Percentiles rank a stretch among this genome's conserved stretches.
Conservation (phyloP, 2,797 vertebrate species). For the Halcyon leucocephala region DNA sequence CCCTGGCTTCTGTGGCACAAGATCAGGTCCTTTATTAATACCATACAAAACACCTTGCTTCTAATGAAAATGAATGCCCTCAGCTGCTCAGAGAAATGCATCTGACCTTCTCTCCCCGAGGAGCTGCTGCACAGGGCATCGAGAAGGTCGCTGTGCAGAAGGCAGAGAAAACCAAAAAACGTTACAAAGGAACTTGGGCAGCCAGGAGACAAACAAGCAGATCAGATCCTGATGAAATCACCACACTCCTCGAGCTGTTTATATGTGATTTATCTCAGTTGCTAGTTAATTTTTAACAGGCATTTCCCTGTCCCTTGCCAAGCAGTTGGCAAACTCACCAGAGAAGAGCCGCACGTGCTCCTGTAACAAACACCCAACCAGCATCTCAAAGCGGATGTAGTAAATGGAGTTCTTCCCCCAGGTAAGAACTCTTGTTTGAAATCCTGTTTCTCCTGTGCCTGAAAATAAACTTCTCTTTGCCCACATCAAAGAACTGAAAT, state of each 20-base stretch:
- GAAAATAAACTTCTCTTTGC: not conserved
- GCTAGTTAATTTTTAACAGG: not conserved
- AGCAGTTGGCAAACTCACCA: not conserved
- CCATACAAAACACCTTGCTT: not conserved
- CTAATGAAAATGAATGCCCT: not conserved
- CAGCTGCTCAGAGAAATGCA: not conserved
- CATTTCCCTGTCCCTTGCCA: not conserved
- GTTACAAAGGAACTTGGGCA: not conserved
- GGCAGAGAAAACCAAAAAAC: not conserved
- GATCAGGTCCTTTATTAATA: not conserved
- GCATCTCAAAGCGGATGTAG: rapidly evolving
- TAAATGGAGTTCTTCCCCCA: not conserved
- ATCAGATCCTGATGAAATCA: not conserved
- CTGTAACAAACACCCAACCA: not conserved
- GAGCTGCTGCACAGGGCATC: not conserved
- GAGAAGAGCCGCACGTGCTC: not conserved
- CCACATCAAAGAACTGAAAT: not conserved
- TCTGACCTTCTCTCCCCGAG: not conserved
- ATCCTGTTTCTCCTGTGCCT: not conserved
- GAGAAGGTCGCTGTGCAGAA: not conserved
- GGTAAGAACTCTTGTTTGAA: not conserved
- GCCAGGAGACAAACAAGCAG: not conserved
- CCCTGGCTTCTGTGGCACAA: not conserved
- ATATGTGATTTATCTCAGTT: not conserved
- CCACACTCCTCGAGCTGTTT: not conserved